Percentiles rank a stretch among this genome's conserved stretches.
Evolutionary conservation across 2,888 invertebrate genomes (phyloP).

Genomic region (Lasius fuliginosus): DNA sequence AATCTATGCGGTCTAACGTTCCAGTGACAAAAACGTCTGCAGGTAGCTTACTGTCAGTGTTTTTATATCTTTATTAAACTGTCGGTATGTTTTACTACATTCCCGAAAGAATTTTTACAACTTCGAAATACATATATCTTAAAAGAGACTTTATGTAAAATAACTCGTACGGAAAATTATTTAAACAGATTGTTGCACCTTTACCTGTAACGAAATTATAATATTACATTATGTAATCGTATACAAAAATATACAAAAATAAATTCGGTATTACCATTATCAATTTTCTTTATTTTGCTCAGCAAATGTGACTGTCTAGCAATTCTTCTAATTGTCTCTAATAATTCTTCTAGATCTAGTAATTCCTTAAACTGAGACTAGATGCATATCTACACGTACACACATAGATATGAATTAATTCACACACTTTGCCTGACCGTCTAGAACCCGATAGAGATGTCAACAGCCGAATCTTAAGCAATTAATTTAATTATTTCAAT

Average conservation of each 20-base stretch:
- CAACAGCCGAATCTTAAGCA: not conserved
- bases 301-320: not conserved
- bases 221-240: not conserved
- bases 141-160: not conserved
- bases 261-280: not conserved
- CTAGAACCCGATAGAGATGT: no score
- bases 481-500: not conserved
- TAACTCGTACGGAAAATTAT: not conserved
- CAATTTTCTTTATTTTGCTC: not conserved
- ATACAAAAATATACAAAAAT: not conserved
- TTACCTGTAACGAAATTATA: not conserved
- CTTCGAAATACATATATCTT: not conserved
- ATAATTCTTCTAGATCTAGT: no score
- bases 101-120: not conserved
- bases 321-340: no score
- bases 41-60: not conserved
- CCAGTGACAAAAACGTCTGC: not conserved
- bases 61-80: not conserved
- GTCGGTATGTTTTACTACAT: not conserved
- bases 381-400: no score
- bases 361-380: not conserved
- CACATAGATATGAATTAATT: no score
- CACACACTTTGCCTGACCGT: no score
- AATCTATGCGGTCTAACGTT: constrained; percentile 1
- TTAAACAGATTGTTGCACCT: not conserved